These are phyloP conservation scores for Eidolon dupreanum DNA, from an alignment of 2,797 vertebrate genomes.

Conservation along the genomic window DNA sequence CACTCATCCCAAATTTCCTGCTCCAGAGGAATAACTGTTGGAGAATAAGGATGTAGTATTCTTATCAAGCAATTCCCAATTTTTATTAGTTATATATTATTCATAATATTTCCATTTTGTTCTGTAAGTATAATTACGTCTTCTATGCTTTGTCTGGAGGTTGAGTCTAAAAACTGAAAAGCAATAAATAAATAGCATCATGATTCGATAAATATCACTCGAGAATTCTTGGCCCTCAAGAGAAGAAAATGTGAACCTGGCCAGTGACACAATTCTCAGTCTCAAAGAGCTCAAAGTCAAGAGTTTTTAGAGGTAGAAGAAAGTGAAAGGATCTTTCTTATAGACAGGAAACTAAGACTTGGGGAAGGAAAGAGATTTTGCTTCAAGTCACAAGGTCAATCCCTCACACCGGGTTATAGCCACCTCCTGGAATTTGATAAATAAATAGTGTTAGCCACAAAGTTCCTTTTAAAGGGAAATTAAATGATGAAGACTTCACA, in stretches of 20 bases:
- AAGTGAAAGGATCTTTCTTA: background rate
- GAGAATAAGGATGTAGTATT: background rate
- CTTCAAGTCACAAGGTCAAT: background rate
- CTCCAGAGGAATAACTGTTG: background rate
- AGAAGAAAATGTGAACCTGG: background rate
- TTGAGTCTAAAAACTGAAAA: slow-evolving; percentile 31
- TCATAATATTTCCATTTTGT: slow-evolving; percentile 36
- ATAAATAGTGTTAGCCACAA: background rate
- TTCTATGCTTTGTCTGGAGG: background rate
- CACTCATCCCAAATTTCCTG: background rate
- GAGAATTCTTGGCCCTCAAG: background rate
- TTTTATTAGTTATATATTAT: slow-evolving; percentile 38
- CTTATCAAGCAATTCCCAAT: background rate
- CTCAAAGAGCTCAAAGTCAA: background rate
- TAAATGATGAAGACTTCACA: background rate
- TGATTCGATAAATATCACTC: background rate
- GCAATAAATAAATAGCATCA: background rate
- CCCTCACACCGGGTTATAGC: background rate
- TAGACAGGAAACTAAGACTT: background rate
- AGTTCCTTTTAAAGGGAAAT: background rate
- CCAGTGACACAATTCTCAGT: background rate
- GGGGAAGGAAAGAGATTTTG: background rate
- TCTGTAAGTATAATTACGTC: background rate
- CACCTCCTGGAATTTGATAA: background rate
- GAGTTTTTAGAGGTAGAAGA: background rate